Conservation (phyloP, 30 jellyfish, hydroid and myxozoan genomes). For the Aurelia sp. region DNA sequence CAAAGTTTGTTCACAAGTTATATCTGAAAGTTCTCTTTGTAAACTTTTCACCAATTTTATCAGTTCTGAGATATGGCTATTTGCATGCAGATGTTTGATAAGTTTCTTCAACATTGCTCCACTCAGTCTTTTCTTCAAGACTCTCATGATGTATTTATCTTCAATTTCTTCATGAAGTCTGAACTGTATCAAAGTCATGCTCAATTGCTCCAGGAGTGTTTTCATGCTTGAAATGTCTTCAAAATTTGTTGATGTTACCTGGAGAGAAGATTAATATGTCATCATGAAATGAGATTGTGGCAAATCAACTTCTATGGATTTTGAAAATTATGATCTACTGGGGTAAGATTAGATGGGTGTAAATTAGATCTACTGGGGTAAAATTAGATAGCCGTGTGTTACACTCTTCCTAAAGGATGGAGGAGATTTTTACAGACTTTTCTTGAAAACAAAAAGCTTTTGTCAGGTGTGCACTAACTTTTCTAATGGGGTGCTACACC, state of each 20-base stretch:
- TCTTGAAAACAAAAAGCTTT: no score
- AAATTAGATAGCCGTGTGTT: no score
- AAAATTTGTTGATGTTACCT: conserved; percentile 85
- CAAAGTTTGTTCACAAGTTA: conserved; percentile 47
- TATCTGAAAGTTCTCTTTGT: conserved; percentile 48
- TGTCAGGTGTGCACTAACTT: no score
- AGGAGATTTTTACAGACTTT: no score
- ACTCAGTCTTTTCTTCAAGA: conserved; percentile 61
- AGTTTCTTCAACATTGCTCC: conserved; percentile 79
- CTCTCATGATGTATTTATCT: conserved; percentile 89
- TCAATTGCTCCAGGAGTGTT: conserved; percentile 64
- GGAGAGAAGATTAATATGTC: background rate
- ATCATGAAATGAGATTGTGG: no score
- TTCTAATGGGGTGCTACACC: no score
- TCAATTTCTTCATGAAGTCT: conserved; percentile 93
- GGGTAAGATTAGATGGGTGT: no score
- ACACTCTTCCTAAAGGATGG: no score
- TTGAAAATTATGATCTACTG: no score
- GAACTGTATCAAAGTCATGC: conserved; percentile 61
- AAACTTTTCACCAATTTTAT: conserved; percentile 58
- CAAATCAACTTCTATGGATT: no score
- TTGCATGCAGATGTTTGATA: conserved; percentile 82
- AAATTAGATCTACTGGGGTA: no score
- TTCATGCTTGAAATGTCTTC: conserved; percentile 68
- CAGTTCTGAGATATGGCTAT: conserved; percentile 85